A percentile compares a stretch with the other conserved stretches of the same genome.
These are phyloP conservation scores for Elmis aenea DNA, from an alignment of 2,888 invertebrate species.

Conservation along the genomic window DNA sequence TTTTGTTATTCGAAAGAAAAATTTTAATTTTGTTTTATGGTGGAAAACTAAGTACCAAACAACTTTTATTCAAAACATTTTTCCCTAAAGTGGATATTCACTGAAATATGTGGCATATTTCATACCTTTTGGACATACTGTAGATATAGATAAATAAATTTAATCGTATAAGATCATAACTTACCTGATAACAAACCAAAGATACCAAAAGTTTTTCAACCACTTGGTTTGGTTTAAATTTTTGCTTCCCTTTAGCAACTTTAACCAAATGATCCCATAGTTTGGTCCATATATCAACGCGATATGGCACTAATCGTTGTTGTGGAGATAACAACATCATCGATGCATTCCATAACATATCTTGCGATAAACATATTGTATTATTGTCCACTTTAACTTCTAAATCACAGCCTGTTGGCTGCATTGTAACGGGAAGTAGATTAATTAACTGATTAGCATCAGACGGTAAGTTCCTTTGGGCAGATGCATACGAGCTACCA, in stretches of 20 bases:
- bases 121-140: too few species aligned
- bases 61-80: too few species aligned
- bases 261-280: slow-evolving; percentile 69
- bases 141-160: slow-evolving; percentile 5
- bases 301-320: slow-evolving; percentile 76
- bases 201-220: slow-evolving; percentile 75
- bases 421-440: slow-evolving; percentile 67
- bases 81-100: too few species aligned
- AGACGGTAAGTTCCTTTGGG: slow-evolving; percentile 66
- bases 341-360: slow-evolving; percentile 73
- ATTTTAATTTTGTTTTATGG: too few species aligned
- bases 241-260: slow-evolving; percentile 55
- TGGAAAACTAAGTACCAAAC: too few species aligned
- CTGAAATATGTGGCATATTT: too few species aligned
- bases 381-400: slow-evolving; percentile 56
- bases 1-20: too few species aligned
- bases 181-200: slow-evolving; percentile 74
- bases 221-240: slow-evolving; percentile 65
- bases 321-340: slow-evolving; percentile 81
- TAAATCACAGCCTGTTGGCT: slow-evolving; percentile 52
- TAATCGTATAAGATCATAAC: slow-evolving; percentile 15
- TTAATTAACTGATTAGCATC: slow-evolving; percentile 65
- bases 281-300: slow-evolving; percentile 77
- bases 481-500: slow-evolving; percentile 65
- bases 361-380: slow-evolving; percentile 64